Conservation (phyloP, 2,797 vertebrate genomes). For the Epinephelus awoara region DNA sequence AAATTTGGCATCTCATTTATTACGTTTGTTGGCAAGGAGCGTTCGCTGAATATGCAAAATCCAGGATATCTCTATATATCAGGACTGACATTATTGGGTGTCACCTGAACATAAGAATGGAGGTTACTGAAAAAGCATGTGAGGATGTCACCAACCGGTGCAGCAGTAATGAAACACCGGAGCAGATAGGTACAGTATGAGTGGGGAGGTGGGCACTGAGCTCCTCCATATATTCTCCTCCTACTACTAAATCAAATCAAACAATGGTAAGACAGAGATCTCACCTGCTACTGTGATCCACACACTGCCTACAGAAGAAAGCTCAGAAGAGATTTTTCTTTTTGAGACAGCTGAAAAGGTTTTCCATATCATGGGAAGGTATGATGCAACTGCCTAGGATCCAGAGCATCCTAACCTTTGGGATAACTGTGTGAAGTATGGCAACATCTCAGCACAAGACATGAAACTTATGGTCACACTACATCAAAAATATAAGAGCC, state of each 20-base stretch:
- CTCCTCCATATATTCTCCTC: constrained; percentile 11
- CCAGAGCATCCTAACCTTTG: neutral
- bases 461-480: neutral
- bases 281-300: neutral
- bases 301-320: neutral
- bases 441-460: neutral
- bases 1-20: constrained; percentile 68
- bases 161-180: constrained; percentile 35
- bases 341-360: neutral
- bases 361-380: neutral
- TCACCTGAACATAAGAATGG: constrained; percentile 28
- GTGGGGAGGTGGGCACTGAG: neutral
- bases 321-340: neutral
- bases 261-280: neutral
- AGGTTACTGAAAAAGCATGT: constrained; percentile 33
- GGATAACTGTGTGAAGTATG: neutral
- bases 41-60: constrained; percentile 67
- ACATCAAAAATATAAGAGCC: neutral
- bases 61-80: constrained; percentile 43
- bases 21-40: constrained; percentile 54
- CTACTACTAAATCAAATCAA: constrained; percentile 11
- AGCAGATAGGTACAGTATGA: neutral
- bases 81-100: constrained; percentile 51
- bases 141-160: constrained; percentile 35
- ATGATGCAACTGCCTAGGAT: neutral